These are phyloP conservation scores for Panurus biarmicus DNA, from an alignment of 2,113 vertebrate species.

Conservation along the genomic window DNA sequence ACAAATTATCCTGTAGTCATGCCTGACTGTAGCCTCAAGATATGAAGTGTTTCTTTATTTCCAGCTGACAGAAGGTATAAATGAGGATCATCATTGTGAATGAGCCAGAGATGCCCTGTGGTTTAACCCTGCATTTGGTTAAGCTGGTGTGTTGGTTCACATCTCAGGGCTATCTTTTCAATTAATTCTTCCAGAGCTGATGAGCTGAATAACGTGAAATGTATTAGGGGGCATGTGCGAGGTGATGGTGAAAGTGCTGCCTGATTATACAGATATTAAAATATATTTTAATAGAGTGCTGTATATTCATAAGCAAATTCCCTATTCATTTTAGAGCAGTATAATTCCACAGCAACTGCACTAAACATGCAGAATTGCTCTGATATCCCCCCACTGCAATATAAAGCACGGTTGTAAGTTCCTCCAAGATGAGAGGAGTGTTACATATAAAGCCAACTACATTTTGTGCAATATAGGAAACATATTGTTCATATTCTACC, in stretches of 20 bases:
- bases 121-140: not conserved
- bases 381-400: not conserved
- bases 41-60: constrained; percentile 12
- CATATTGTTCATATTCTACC: not conserved
- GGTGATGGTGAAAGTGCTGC: not conserved
- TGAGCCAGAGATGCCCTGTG: not conserved
- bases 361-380: not conserved
- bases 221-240: not conserved
- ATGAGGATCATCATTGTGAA: not conserved
- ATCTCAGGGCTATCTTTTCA: not conserved
- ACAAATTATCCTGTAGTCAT: not conserved
- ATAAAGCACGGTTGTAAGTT: not conserved
- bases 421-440: not conserved
- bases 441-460: not conserved
- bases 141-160: not conserved
- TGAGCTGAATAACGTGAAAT: not conserved
- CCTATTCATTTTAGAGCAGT: not conserved
- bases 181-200: not conserved
- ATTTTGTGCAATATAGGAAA: not conserved
- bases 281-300: not conserved
- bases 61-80: constrained; percentile 17
- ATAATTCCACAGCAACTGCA: not conserved
- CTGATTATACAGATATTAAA: not conserved
- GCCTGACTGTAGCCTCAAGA: not conserved
- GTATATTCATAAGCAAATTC: not conserved